phyloP scores from a whole-genome alignment of 2,113 vertebrate species.

The Neolamprologus cancellatus region DNA sequence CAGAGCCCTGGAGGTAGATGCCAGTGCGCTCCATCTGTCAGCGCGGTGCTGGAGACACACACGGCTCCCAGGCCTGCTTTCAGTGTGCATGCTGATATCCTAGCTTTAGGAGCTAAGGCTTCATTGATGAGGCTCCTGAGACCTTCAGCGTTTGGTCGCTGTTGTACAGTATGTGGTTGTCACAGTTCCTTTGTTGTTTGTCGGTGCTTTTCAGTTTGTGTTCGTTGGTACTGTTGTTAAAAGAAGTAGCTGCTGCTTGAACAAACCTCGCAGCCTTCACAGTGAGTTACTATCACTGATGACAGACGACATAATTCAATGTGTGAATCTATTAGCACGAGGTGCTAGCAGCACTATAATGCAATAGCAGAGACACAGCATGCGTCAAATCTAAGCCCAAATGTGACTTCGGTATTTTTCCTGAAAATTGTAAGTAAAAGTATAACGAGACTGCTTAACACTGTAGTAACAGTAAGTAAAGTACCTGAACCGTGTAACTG shows the following conservation, averaged over 20 bases:
- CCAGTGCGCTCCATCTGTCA: conserved; percentile 53
- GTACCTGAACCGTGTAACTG: background rate
- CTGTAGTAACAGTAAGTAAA: background rate
- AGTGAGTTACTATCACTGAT: background rate
- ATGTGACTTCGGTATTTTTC: background rate
- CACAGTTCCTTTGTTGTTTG: background rate
- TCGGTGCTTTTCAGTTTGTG: background rate
- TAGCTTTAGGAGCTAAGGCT: background rate
- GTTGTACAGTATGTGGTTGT: background rate
- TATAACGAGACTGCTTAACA: fast-evolving
- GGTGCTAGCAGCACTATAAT: background rate
- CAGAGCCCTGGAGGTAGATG: conserved; percentile 41
- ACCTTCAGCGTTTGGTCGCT: background rate
- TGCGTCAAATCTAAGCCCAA: background rate
- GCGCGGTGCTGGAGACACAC: background rate
- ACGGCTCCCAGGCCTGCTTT: conserved; percentile 30
- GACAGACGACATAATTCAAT: background rate
- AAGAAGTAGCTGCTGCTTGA: background rate
- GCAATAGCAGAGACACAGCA: background rate
- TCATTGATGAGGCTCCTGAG: background rate
- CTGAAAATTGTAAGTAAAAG: background rate
- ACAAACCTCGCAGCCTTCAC: background rate
- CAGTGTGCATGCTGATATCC: background rate
- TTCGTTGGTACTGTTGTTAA: background rate
- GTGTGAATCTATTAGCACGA: background rate